Base-by-base conservation (phyloP, 2,113 vertebrate species). In the Lucifuga dentata region DNA sequence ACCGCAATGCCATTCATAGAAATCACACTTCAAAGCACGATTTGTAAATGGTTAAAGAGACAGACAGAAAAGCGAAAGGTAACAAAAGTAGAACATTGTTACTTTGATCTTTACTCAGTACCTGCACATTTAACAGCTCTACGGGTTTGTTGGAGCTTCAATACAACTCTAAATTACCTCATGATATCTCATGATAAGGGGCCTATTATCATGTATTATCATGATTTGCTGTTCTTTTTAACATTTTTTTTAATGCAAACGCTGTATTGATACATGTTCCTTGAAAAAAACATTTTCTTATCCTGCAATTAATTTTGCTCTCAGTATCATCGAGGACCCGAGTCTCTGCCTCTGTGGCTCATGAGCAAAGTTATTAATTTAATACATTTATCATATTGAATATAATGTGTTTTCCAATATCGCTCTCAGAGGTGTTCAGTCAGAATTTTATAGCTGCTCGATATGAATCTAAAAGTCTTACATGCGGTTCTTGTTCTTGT, bases 381-480 rank as follows among this genome's bases (percentile, higher is more conserved):
- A 20, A 20, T 10, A 24, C 8, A 9, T 16, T 40, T 17, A 3
- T 67, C 48, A 21, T 49, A 49, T 29, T 50, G 10, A 16, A 57
- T 55, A 23, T 17, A 51, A 17, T 7, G 40, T 46, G 41, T 69
- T 73, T 38, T 40, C 38, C 16, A 13, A 12, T 12, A 41, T 68
- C 53, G 5, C 57, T 45, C 24, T 21, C 36, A 44, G 61, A 66
- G 19, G 38, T 46, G 51, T 67, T 71, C 60, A 40, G 49, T 60
- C 65, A 61, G 35, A 33, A 32, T 75, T 68, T 63, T 61, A 21
- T 13, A 23, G 5, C n/a, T n/a, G n/a, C n/a, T n/a, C n/a, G n/a
- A n/a, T 40, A 13, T 40, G 10, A 40, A 40, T 13, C 5, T 40
- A n/a, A 13, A 40, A 5, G 12, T 15, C 38, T n/a, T n/a, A 40